These are phyloP conservation scores for Clinocottus analis DNA, from an alignment of 2,113 vertebrate genomes.

Conservation along the genomic window DNA sequence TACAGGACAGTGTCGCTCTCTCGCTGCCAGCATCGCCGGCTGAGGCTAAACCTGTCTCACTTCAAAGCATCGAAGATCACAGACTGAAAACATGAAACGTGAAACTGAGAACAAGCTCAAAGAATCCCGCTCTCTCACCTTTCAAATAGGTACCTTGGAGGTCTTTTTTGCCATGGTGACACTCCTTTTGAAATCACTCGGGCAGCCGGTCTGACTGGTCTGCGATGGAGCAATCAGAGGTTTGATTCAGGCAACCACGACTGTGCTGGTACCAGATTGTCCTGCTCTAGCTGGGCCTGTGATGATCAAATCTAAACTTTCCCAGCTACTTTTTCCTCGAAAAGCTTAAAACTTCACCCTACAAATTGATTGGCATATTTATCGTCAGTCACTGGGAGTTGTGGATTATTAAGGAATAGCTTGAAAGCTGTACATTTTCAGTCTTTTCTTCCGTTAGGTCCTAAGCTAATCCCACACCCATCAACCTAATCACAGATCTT, in stretches of 20 bases:
- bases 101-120: slow-evolving; percentile 68
- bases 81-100: slow-evolving; percentile 70
- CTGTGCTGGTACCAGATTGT: background rate
- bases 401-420: no score
- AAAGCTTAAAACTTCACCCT: background rate
- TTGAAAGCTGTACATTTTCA: no score
- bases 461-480: no score
- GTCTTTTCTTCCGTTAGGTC: no score
- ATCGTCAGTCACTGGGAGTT: no score
- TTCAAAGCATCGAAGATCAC: slow-evolving; percentile 76
- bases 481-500: background rate
- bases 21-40: slow-evolving; percentile 46
- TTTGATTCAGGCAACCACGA: slow-evolving; percentile 1
- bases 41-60: slow-evolving; percentile 52
- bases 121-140: slow-evolving; percentile 64
- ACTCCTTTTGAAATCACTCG: slow-evolving; percentile 30
- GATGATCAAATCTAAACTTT: no score
- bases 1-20: slow-evolving; percentile 22
- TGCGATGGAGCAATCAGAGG: slow-evolving; percentile 33
- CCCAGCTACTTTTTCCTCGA: background rate
- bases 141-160: slow-evolving; percentile 59
- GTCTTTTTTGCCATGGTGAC: slow-evolving; percentile 47
- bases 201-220: slow-evolving; percentile 22
- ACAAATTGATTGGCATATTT: no score
- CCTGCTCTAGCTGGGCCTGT: background rate